These are phyloP conservation scores for Micoletzkya japonica DNA, from an alignment of 2,888 invertebrate genomes.

Conservation along the genomic window DNA sequence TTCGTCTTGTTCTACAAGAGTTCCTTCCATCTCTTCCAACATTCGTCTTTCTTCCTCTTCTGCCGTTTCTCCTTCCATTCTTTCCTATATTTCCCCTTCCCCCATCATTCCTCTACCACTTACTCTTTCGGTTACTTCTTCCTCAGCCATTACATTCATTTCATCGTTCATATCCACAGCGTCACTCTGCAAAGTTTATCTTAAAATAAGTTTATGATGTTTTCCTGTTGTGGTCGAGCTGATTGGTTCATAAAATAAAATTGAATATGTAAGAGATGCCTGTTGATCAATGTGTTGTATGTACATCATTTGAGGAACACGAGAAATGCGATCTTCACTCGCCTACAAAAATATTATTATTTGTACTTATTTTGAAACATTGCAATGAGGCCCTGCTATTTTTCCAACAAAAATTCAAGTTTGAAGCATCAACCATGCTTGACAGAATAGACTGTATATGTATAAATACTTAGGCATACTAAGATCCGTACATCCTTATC, in stretches of 20 bases:
- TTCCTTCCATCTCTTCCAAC: constrained; percentile 24
- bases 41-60: constrained; percentile 30
- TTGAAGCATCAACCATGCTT: too few relatives aligned
- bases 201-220: not conserved
- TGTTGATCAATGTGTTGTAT: too few relatives aligned
- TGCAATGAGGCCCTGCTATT: too few relatives aligned
- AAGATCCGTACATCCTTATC: too few relatives aligned
- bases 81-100: constrained; percentile 30
- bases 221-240: not conserved
- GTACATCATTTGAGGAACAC: too few relatives aligned
- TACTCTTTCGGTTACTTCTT: constrained; percentile 18
- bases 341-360: too few relatives aligned
- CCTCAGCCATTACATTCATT: constrained; percentile 11
- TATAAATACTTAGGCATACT: too few relatives aligned
- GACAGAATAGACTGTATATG: too few relatives aligned
- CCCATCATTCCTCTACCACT: constrained; percentile 32
- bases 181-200: not conserved
- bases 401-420: too few relatives aligned
- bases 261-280: too few relatives aligned
- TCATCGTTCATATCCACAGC: not conserved
- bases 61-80: constrained; percentile 28
- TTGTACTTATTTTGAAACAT: too few relatives aligned
- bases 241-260: not conserved
- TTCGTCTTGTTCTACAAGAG: not conserved
- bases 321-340: too few relatives aligned